A percentile compares a stretch with the other conserved stretches of the same genome.
These are phyloP conservation scores for Ophiodon elongatus DNA, from an alignment of 2,113 vertebrate species.

Conservation along the genomic window DNA sequence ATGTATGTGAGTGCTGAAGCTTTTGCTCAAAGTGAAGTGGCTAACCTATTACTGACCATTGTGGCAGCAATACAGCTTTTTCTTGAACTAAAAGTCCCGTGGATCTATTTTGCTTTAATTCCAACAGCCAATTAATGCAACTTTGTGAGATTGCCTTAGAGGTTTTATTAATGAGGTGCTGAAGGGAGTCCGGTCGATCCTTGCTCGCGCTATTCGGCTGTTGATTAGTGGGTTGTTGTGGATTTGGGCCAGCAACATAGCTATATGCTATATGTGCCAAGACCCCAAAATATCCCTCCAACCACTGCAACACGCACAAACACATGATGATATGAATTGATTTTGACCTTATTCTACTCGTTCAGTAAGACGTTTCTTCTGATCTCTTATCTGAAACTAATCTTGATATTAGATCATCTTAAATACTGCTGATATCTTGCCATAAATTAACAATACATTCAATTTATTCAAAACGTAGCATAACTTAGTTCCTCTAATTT, in stretches of 20 bases:
- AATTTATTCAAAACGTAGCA: neutral
- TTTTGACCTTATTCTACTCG: neutral
- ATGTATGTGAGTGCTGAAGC: neutral
- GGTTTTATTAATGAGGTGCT: slow-evolving; percentile 53
- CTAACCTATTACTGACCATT: neutral
- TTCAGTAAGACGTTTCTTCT: too few relatives aligned
- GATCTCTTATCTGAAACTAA: neutral
- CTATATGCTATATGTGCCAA: slow-evolving; percentile 5
- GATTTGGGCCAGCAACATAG: slow-evolving; percentile 12
- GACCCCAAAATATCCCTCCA: neutral
- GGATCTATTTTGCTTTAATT: slow-evolving; percentile 44
- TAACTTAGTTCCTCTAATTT: neutral
- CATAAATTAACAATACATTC: neutral
- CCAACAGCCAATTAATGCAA: slow-evolving; percentile 45
- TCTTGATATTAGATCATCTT: neutral
- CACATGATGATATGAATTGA: neutral
- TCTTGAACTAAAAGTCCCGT: neutral
- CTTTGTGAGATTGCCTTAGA: slow-evolving; percentile 31
- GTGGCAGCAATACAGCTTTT: neutral
- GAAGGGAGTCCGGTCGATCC: slow-evolving; percentile 23
- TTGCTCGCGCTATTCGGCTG: neutral
- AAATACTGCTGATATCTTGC: neutral
- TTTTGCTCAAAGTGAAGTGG: neutral
- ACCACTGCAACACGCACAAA: neutral
- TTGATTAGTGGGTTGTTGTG: slow-evolving; percentile 58